Evolutionary conservation across 2,113 vertebrate species (phyloP).

Genomic region (Sinocyclocheilus grahami): DNA sequence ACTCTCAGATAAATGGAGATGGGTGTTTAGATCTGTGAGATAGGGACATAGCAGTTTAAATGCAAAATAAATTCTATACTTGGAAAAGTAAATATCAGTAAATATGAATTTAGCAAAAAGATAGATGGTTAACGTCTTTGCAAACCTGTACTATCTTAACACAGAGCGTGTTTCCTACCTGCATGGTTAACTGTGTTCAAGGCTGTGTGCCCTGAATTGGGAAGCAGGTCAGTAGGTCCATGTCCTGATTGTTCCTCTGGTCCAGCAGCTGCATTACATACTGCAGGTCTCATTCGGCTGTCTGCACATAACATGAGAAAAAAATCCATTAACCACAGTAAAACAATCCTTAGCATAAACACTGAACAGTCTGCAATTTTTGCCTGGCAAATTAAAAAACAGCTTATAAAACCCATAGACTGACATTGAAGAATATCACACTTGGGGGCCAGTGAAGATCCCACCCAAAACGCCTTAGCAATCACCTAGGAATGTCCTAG

Average conservation of each 20-base stretch:
- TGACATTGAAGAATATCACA: too few relatives aligned
- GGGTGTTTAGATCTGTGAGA: slow-evolving; percentile 65
- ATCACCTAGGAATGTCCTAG: too few relatives aligned
- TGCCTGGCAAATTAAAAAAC: background rate
- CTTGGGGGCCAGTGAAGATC: too few relatives aligned
- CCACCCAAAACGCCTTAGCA: too few relatives aligned
- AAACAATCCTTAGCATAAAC: background rate
- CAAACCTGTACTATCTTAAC: background rate
- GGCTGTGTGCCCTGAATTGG: slow-evolving; percentile 53
- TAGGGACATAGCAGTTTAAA: slow-evolving; percentile 8
- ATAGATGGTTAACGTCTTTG: background rate
- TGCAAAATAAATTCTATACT: background rate
- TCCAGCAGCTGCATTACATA: slow-evolving; percentile 59
- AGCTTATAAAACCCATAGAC: background rate
- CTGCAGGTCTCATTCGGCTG: slow-evolving; percentile 75
- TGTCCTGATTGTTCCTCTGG: slow-evolving; percentile 65
- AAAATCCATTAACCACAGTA: background rate
- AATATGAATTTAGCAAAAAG: background rate
- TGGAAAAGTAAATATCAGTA: background rate
- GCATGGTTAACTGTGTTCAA: slow-evolving; percentile 65
- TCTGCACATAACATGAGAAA: slow-evolving; percentile 59
- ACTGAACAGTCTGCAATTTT: too few relatives aligned
- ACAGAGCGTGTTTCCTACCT: slow-evolving; percentile 67
- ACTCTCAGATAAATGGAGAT: slow-evolving; percentile 60
- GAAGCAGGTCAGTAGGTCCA: slow-evolving; percentile 49